These are phyloP conservation scores for Microhierax caerulescens DNA, from an alignment of 2,797 vertebrate genomes.

Conservation along the genomic window DNA sequence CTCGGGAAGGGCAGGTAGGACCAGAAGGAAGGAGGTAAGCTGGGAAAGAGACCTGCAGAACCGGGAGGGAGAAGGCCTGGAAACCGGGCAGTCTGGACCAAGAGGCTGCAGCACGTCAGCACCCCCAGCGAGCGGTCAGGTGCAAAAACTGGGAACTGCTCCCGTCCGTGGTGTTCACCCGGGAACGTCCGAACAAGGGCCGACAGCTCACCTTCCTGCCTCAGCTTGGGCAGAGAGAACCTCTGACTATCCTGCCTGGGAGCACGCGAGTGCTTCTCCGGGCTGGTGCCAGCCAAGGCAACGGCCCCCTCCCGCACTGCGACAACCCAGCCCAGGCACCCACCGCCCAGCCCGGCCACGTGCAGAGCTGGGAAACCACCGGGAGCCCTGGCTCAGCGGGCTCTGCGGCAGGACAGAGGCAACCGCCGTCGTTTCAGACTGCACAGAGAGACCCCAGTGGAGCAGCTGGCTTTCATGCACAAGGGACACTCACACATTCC, in stretches of 20 bases:
- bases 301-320: not conserved
- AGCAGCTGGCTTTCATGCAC: accelerated
- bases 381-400: not conserved
- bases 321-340: not conserved
- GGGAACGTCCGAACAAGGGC: too few relatives aligned
- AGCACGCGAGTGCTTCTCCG: not conserved
- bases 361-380: not conserved
- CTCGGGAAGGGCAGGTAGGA: not conserved
- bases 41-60: not conserved
- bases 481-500: not conserved
- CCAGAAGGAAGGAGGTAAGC: not conserved
- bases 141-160: not conserved
- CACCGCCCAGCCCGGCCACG: not conserved
- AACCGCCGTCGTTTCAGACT: accelerated
- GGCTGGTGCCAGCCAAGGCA: not conserved
- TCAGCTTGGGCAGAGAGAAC: not conserved
- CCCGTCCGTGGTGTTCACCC: not conserved
- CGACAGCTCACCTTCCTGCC: not conserved
- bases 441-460: not conserved
- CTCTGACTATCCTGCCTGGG: not conserved
- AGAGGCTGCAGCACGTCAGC: not conserved
- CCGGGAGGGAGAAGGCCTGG: not conserved
- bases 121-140: not conserved
- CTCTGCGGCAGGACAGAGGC: not conserved
- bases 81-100: accelerated